Conservation (phyloP, 1,140 invertebrate genomes). For the Procambarus virginalis region DNA sequence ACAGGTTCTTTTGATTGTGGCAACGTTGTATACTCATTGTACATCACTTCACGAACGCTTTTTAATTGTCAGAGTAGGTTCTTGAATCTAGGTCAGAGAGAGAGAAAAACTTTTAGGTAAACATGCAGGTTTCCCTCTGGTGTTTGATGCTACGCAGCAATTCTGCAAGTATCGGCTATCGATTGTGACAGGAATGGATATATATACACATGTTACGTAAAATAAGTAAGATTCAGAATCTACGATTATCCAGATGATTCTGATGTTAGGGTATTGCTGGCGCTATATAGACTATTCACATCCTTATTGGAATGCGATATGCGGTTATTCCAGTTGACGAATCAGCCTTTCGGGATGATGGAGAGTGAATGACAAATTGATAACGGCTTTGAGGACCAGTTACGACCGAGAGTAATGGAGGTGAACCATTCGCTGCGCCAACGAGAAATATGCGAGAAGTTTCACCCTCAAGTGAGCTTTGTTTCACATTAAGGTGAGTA, state of each 20-base stretch:
- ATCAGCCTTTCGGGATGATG: conserved; percentile 41
- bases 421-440: not conserved
- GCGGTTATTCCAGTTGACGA: conserved; percentile 39
- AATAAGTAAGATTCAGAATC: conserved; percentile 33
- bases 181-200: conserved; percentile 21
- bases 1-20: conserved; percentile 9
- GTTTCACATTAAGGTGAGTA: not conserved
- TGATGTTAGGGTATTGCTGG: not conserved
- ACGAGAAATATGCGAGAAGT: conserved; percentile 6
- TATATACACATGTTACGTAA: not conserved
- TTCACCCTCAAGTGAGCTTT: not conserved
- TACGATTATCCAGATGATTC: not conserved
- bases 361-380: conserved; percentile 43
- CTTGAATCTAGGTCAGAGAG: not conserved
- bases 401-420: conserved; percentile 23
- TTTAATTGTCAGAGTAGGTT: not conserved
- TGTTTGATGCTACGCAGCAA: not conserved
- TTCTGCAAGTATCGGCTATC: conserved; percentile 1
- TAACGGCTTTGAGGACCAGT: conserved; percentile 41
- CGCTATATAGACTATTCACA: conserved; percentile 41
- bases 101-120: too few species aligned
- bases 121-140: too few species aligned
- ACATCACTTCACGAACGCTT: not conserved
- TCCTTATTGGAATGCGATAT: conserved; percentile 48
- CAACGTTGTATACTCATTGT: conserved; percentile 26